A percentile compares a stretch with the other conserved stretches of the same genome.
phyloP scores from a whole-genome alignment of 2,113 vertebrate species.

The Paradoxurus hermaphroditus region DNA sequence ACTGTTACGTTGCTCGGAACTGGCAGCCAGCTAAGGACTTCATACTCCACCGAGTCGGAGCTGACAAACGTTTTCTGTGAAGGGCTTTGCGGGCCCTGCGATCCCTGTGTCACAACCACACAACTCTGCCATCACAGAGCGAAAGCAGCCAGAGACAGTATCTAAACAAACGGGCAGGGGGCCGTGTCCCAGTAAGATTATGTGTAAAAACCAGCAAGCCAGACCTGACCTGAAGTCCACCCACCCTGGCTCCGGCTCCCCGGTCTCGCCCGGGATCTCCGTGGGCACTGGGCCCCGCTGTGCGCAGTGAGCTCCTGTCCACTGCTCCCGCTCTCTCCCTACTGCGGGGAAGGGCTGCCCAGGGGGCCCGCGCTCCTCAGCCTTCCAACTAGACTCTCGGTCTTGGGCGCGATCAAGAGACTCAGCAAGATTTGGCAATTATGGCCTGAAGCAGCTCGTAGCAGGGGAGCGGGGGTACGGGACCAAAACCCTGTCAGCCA shows the following conservation, averaged over 20 bases:
- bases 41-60: too few species aligned
- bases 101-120: neutral
- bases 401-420: neutral
- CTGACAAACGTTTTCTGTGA: accelerated
- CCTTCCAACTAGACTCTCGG: neutral
- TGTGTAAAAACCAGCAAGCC: neutral
- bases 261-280: neutral
- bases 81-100: neutral
- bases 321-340: too few species aligned
- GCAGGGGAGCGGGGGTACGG: neutral
- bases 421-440: neutral
- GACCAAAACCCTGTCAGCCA: too few species aligned
- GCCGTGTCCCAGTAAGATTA: neutral
- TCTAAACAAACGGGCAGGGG: neutral
- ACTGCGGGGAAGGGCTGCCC: neutral
- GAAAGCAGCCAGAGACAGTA: neutral
- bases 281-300: neutral
- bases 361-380: neutral
- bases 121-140: neutral
- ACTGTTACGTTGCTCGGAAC: neutral
- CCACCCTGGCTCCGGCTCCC: too few species aligned
- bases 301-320: accelerated
- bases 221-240: accelerated
- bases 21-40: neutral
- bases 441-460: neutral